Conservation (phyloP, 2,888 invertebrate genomes). For the Heliconius ethilla region DNA sequence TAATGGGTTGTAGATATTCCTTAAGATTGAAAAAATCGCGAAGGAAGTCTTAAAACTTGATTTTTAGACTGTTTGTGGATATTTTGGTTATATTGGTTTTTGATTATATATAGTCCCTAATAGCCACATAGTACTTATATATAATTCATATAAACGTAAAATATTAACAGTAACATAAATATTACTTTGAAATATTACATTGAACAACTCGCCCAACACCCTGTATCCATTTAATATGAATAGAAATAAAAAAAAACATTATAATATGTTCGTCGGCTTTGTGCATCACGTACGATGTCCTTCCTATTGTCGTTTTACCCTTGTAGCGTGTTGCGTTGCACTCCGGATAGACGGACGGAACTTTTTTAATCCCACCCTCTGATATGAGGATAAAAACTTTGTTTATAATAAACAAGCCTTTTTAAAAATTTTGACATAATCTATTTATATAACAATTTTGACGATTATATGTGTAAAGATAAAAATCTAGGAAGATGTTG, state of each 20-base stretch:
- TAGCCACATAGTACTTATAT: too few species aligned
- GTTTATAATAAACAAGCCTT: background rate
- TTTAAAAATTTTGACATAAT: too few species aligned
- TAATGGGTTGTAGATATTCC: too few species aligned
- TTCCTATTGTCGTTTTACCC: conserved; percentile 63
- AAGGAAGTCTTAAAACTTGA: too few species aligned
- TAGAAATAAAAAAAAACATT: conserved; percentile 58
- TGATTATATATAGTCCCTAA: too few species aligned
- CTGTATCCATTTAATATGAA: conserved; percentile 18
- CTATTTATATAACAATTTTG: too few species aligned
- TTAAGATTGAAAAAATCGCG: too few species aligned
- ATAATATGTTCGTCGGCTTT: conserved; percentile 73
- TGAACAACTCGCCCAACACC: conserved; percentile 4
- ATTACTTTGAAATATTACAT: background rate
- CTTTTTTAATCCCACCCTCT: conserved; percentile 41
- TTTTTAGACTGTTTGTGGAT: too few species aligned
- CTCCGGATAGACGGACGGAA: conserved; percentile 19
- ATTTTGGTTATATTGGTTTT: too few species aligned
- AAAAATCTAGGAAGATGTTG: too few species aligned
- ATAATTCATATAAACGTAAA: background rate
- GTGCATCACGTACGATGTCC: conserved; percentile 77
- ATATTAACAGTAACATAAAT: background rate
- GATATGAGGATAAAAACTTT: conserved; percentile 6
- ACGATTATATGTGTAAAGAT: too few species aligned
- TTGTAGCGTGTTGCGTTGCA: conserved; percentile 32